These are phyloP conservation scores for Xiphorhynchus erythropygius DNA, from an alignment of 2,797 vertebrate species.

Conservation along the genomic window DNA sequence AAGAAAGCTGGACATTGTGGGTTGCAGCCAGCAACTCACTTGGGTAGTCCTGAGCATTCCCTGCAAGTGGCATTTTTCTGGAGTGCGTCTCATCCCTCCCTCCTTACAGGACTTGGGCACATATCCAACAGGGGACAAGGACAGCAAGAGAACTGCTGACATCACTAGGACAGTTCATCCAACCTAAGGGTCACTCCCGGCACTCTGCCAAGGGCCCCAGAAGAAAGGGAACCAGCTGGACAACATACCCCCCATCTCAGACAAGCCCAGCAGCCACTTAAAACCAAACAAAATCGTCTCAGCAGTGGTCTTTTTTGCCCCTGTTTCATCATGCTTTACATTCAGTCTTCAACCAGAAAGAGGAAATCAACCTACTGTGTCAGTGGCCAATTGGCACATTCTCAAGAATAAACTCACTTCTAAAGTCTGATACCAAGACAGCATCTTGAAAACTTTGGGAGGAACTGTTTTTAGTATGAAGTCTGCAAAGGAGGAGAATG, in stretches of 20 bases:
- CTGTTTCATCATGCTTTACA: neutral
- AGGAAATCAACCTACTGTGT: neutral
- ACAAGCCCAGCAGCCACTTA: neutral
- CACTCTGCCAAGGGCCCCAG: neutral
- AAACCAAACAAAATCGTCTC: neutral
- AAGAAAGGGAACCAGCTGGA: neutral
- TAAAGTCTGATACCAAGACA: neutral
- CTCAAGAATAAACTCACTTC: neutral
- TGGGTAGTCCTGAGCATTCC: neutral
- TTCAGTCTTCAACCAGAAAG: neutral
- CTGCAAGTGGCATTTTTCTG: neutral
- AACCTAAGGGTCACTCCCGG: neutral
- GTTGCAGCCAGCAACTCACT: neutral
- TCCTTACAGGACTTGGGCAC: neutral
- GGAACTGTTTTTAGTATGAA: neutral
- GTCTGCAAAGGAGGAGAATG: neutral
- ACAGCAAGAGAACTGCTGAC: neutral
- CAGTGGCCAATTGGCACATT: neutral
- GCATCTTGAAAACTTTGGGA: neutral
- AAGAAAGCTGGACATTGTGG: neutral
- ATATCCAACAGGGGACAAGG: neutral
- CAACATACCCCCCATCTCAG: neutral
- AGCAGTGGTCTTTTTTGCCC: neutral
- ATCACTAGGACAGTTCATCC: neutral
- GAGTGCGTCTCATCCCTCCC: too few relatives aligned